These are phyloP conservation scores for Gastrophysa polygoni DNA, from an alignment of 2,888 invertebrate species.

Conservation along the genomic window DNA sequence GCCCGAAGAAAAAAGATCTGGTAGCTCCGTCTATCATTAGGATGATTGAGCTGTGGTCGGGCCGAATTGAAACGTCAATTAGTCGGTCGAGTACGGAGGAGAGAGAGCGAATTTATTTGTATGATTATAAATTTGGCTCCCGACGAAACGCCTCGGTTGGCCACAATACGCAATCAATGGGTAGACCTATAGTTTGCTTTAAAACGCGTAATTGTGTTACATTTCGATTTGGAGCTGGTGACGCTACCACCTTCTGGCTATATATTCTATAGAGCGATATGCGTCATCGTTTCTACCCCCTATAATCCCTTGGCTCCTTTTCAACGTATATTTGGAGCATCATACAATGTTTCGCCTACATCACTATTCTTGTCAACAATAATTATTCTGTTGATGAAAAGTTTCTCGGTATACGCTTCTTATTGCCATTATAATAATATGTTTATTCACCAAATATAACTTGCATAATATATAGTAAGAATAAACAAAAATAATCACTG, in stretches of 20 bases:
- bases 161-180: constrained; percentile 49
- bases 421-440: too few relatives aligned
- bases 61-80: constrained; percentile 31
- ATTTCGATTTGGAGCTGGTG: constrained; percentile 35
- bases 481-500: too few relatives aligned
- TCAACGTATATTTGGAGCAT: too few relatives aligned
- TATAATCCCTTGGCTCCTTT: too few relatives aligned
- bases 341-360: too few relatives aligned
- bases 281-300: background rate
- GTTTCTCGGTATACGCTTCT: too few relatives aligned
- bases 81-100: constrained; percentile 22
- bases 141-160: constrained; percentile 32
- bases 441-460: too few relatives aligned
- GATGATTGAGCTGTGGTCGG: constrained; percentile 20
- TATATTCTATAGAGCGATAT: constrained; percentile 17
- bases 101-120: constrained; percentile 32
- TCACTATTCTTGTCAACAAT: too few relatives aligned
- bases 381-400: too few relatives aligned
- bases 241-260: constrained; percentile 25
- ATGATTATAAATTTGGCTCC: constrained; percentile 43
- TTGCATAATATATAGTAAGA: too few relatives aligned
- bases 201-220: constrained; percentile 45
- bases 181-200: constrained; percentile 39
- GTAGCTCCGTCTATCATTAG: constrained; percentile 14
- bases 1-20: background rate